Evolutionary conservation across 2,888 invertebrate genomes (phyloP), one percentile per base, ranked within the genome.

Genomic region (Campoplex capitator): DNA sequence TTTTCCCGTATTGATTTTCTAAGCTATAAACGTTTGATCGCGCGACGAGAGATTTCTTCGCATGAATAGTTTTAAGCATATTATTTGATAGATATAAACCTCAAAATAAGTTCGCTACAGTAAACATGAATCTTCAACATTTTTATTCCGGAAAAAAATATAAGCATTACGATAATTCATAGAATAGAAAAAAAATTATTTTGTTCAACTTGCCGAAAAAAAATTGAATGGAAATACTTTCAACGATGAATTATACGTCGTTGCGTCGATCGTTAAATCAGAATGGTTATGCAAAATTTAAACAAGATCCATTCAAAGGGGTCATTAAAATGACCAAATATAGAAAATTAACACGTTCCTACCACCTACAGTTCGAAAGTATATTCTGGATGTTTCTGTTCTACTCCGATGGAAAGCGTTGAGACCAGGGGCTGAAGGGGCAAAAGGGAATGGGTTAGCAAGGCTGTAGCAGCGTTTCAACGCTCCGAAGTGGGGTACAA

Each of bases 401-500:
- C 56, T n/a, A n/a, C 54, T 13, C 11, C 3, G 32, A 68, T 11
- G 35, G 35, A 51, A 7, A 45, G 65, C 73, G 48, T 58, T 68
- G 71, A 82, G 86, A 56, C 51, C 77, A 75, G 48, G 81, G 38
- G 86, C 67, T 76, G 48, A 82, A 86, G 58, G 84, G 62, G 68
- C 18, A 67, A 54, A 18, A 70, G 74, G 56, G 13, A n/a, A 48
- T 62, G 51, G 65, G 68, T 70, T 76, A 38, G 58, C 32, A 56
- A 51, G 85, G 68, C 79, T 84, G 78, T 77, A 73, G 82, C 67
- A 81, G 73, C 48, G 70, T 73, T 67, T 74, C 67, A 77, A 74
- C 56, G 86, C 71, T 83, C 74, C 89, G 89, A 92, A 90, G 90
- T 91, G 90, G 91, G 92, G 91, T 92, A 91, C 91, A 93, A 93